These are phyloP conservation scores for Sebastiscus albofasciatus DNA, from an alignment of 2,797 vertebrate genomes.

Conservation along the genomic window DNA sequence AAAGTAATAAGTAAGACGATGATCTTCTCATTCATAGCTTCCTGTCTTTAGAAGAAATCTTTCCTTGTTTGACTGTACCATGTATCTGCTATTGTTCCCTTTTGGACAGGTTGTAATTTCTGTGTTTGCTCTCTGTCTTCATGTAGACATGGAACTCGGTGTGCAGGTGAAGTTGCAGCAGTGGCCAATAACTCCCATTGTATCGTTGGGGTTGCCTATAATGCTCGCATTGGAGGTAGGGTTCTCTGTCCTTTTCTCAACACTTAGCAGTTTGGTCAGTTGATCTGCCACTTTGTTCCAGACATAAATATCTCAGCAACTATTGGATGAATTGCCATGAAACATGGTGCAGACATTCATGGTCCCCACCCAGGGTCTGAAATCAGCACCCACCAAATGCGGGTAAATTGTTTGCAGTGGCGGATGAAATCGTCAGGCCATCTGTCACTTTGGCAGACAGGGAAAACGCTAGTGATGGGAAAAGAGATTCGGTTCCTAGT, in stretches of 20 bases:
- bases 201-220: slow-evolving; percentile 87
- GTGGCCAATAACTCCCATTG: slow-evolving; percentile 87
- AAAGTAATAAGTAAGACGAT: too few relatives aligned
- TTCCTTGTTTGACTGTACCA: too few relatives aligned
- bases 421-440: too few relatives aligned
- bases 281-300: not conserved
- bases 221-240: slow-evolving; percentile 88
- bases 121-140: slow-evolving; percentile 13
- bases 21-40: too few relatives aligned
- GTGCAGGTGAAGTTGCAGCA: slow-evolving; percentile 90
- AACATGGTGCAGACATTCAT: not conserved
- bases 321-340: not conserved
- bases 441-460: too few relatives aligned
- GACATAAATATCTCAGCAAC: not conserved
- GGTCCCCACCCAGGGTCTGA: not conserved
- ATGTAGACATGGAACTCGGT: slow-evolving; percentile 90
- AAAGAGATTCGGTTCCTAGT: too few relatives aligned
- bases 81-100: too few relatives aligned
- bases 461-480: too few relatives aligned
- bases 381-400: fast-evolving
- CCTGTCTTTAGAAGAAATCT: too few relatives aligned
- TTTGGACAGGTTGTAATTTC: not conserved
- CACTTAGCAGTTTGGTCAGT: not conserved
- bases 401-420: too few relatives aligned
- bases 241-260: not conserved